Evolutionary conservation across 53 echinoderm and acorn worm species (phyloP).

Genomic region (Actinopyga echinites): DNA sequence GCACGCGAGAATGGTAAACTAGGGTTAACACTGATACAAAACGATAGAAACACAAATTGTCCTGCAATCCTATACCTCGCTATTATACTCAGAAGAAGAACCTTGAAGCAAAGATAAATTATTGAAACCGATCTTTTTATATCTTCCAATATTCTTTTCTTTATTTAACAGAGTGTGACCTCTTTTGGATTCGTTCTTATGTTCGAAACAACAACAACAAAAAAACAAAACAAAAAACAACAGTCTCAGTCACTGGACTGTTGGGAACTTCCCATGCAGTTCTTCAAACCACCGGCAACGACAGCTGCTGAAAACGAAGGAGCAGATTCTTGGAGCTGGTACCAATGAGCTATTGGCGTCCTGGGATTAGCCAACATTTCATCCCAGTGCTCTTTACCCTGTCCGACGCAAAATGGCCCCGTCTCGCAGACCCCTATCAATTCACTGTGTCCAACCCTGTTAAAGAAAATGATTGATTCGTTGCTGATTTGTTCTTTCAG

Average conservation of each 20-base stretch:
- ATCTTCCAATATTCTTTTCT: too few species aligned
- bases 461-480: neutral
- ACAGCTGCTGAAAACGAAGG: constrained; percentile 79
- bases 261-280: constrained; percentile 83
- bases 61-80: too few species aligned
- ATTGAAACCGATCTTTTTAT: too few species aligned
- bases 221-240: neutral
- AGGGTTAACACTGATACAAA: too few species aligned
- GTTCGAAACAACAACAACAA: too few species aligned
- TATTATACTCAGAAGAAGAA: too few species aligned
- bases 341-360: constrained; percentile 92
- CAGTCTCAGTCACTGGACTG: constrained; percentile 65
- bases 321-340: constrained; percentile 85
- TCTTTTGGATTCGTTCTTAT: too few species aligned
- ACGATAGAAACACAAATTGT: too few species aligned
- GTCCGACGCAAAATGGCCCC: constrained; percentile 77
- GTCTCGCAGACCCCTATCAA: constrained; percentile 96
- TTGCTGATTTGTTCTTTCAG: too few species aligned
- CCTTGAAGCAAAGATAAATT: too few species aligned
- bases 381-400: constrained; percentile 87
- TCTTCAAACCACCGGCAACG: constrained; percentile 74
- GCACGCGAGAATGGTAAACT: too few species aligned
- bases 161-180: too few species aligned
- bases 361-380: constrained; percentile 87
- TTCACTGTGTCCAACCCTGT: constrained; percentile 97